Percentiles rank a stretch among this genome's conserved stretches.
phyloP scores from a whole-genome alignment of 23 tunicate genomes.

The Styela clava region DNA sequence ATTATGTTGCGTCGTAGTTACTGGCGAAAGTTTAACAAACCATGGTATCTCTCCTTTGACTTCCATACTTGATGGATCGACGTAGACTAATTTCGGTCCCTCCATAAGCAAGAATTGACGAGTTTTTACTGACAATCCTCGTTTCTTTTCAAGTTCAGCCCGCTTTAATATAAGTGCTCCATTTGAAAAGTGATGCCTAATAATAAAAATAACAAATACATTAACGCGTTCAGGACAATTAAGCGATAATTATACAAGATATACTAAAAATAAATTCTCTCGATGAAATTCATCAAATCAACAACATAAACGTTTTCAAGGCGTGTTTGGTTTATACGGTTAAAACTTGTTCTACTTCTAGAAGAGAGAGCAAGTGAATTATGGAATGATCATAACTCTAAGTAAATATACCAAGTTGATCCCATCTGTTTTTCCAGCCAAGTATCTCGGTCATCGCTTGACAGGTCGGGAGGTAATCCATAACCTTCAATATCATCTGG shows the following conservation, averaged over 20 bases:
- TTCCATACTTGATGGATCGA: conserved; percentile 47
- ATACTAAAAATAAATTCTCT: no score
- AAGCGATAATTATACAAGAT: background rate
- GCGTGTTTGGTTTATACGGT: no score
- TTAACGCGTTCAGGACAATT: no score
- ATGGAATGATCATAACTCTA: background rate
- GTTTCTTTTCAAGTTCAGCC: conserved; percentile 46
- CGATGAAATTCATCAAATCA: no score
- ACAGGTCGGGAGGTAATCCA: conserved; percentile 35
- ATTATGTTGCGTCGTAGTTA: no score
- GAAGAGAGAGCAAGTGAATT: no score
- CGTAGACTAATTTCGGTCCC: conserved; percentile 38
- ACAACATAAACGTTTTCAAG: no score
- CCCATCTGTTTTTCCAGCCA: conserved; percentile 28
- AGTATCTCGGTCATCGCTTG: conserved; percentile 27
- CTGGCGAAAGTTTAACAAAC: no score
- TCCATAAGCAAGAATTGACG: conserved; percentile 47
- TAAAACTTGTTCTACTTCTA: no score
- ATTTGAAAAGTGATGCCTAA: conserved; percentile 46
- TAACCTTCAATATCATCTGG: conserved; percentile 61
- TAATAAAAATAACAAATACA: background rate
- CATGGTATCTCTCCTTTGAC: conserved; percentile 62
- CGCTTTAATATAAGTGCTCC: conserved; percentile 42
- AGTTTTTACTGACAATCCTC: conserved; percentile 43
- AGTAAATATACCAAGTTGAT: conserved; percentile 28